These are phyloP conservation scores for Podarcis cretensis DNA, from an alignment of 2,113 vertebrate species.

Conservation along the genomic window DNA sequence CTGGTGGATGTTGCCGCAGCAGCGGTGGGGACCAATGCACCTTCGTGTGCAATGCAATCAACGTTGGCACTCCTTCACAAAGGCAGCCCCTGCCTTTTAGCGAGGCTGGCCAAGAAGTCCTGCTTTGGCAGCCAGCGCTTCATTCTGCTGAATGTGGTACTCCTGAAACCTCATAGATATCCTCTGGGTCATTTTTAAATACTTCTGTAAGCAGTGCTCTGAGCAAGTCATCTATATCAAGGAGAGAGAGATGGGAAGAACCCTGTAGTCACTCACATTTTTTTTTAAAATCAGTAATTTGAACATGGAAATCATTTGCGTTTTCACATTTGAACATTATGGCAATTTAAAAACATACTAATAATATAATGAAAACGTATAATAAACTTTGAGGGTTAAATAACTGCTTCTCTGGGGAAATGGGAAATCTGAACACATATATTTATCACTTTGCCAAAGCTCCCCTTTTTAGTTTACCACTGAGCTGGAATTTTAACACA, in stretches of 20 bases:
- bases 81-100: constrained; percentile 59
- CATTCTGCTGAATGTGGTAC: constrained; percentile 99
- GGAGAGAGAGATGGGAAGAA: not conserved
- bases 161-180: constrained; percentile 99
- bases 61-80: constrained; percentile 28
- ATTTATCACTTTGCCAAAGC: no score
- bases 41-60: constrained; percentile 25
- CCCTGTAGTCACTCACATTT: not conserved
- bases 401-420: not conserved
- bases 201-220: constrained; percentile 96
- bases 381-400: not conserved
- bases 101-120: constrained; percentile 89
- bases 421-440: not conserved
- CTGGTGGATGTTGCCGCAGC: constrained; percentile 23
- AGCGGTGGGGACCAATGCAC: constrained; percentile 32
- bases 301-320: not conserved
- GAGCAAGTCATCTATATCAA: constrained; percentile 86
- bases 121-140: constrained; percentile 95
- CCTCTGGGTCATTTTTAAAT: constrained; percentile 98
- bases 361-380: not conserved
- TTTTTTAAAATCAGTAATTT: not conserved
- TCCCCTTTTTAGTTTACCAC: no score
- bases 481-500: no score
- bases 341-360: not conserved
- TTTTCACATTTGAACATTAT: not conserved